phyloP scores from a whole-genome alignment of 2,113 vertebrate species.

The Thryonomys swinderianus region DNA sequence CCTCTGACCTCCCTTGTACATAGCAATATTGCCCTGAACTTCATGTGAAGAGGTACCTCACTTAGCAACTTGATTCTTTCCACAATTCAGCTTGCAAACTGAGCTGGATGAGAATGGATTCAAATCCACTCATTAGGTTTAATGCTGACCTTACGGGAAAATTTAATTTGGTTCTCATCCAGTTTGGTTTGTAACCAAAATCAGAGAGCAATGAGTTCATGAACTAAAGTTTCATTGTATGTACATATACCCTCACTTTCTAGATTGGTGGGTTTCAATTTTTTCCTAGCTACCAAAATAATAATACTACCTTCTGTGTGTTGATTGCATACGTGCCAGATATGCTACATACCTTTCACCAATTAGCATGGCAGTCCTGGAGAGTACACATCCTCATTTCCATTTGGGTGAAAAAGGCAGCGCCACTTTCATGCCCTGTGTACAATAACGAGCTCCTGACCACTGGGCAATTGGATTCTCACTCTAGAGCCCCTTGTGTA shows the following conservation, averaged over 20 bases:
- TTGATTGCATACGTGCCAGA: neutral
- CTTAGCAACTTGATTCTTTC: neutral
- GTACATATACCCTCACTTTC: neutral
- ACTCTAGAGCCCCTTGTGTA: neutral
- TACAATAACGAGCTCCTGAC: neutral
- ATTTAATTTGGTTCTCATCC: too few species aligned
- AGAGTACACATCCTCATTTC: neutral
- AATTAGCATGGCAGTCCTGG: neutral
- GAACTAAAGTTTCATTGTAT: neutral
- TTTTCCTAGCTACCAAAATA: neutral
- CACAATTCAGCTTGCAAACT: neutral
- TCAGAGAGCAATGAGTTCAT: neutral
- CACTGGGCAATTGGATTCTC: neutral
- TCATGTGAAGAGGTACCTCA: neutral
- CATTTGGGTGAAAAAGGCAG: neutral
- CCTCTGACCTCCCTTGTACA: neutral
- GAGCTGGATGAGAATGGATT: neutral
- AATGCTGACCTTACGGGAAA: neutral
- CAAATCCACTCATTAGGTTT: neutral
- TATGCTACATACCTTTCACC: neutral
- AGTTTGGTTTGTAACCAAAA: neutral
- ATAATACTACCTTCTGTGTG: neutral
- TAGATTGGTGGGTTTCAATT: neutral
- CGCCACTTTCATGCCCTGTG: neutral
- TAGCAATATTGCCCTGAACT: neutral